Conservation (phyloP, 2,113 vertebrate genomes). For the Macaca mulatta region DNA sequence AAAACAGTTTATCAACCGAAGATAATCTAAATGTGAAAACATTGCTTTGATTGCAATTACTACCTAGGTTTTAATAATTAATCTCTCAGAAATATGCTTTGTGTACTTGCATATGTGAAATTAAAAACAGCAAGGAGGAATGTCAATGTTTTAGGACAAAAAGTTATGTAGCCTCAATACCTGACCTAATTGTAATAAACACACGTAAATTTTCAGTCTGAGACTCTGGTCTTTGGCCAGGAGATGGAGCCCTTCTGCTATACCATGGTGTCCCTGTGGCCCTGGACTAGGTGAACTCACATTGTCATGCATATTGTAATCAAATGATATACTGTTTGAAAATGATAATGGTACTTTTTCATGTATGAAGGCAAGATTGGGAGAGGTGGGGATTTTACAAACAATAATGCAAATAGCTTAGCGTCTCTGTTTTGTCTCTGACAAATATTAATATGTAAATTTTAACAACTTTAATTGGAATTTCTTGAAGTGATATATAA, state of each 20-base stretch:
- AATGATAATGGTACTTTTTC: not conserved
- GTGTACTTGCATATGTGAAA: not conserved
- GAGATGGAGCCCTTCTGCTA: conserved; percentile 74
- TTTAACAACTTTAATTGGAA: not conserved
- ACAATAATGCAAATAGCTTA: not conserved
- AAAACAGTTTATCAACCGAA: conserved; percentile 55
- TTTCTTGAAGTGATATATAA: not conserved
- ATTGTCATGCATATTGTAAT: conserved; percentile 7
- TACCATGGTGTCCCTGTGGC: not conserved
- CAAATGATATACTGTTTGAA: conserved; percentile 3
- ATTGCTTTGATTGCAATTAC: conserved; percentile 65
- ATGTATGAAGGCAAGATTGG: not conserved
- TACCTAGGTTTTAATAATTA: conserved; percentile 53
- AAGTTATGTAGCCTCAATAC: not conserved
- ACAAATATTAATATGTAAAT: not conserved
- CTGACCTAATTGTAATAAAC: not conserved
- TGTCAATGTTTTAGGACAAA: not conserved
- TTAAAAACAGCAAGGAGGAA: not conserved
- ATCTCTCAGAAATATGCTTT: conserved; percentile 59
- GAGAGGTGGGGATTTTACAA: not conserved
- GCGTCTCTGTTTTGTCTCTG: not conserved
- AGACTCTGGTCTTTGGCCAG: conserved; percentile 26
- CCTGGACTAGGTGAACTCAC: not conserved
- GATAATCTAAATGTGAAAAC: conserved; percentile 65
- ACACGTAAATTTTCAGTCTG: not conserved